Percentiles rank a stretch among this genome's conserved stretches.
phyloP scores from a whole-genome alignment of 2,888 invertebrate species.

The Xanthorhoe designata region DNA sequence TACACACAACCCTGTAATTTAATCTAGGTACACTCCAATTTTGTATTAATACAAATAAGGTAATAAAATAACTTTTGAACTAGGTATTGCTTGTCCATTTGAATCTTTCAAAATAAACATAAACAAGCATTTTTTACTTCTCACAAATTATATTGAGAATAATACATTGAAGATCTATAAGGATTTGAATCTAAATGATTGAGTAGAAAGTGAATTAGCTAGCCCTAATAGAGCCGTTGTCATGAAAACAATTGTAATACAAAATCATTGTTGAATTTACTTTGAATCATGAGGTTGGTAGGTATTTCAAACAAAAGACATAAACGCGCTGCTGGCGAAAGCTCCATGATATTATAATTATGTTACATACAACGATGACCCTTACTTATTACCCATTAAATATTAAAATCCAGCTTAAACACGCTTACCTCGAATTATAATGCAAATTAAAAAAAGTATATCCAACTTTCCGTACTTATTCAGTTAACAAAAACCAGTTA shows the following conservation, averaged over 20 bases:
- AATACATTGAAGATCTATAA: background rate
- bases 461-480: background rate
- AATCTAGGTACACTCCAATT: too few relatives aligned
- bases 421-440: too few relatives aligned
- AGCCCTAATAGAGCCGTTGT: conserved; percentile 21
- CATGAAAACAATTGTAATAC: conserved; percentile 13
- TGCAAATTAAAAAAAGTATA: background rate
- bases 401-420: too few relatives aligned
- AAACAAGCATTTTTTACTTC: background rate
- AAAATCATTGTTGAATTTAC: conserved; percentile 18
- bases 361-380: too few relatives aligned
- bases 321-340: conserved; percentile 23
- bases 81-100: too few relatives aligned
- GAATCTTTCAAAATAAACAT: too few relatives aligned
- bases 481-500: background rate
- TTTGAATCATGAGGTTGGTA: background rate
- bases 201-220: conserved; percentile 20
- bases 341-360: background rate
- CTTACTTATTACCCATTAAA: too few relatives aligned
- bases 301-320: conserved; percentile 37
- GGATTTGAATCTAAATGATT: background rate
- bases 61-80: too few relatives aligned
- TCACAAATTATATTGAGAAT: background rate
- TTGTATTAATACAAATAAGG: too few relatives aligned
- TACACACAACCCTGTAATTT: too few relatives aligned